Percentiles rank a stretch among this genome's conserved stretches.
These are phyloP conservation scores for Campylorhamphus procurvoides DNA, from an alignment of 2,113 vertebrate species.

Conservation along the genomic window DNA sequence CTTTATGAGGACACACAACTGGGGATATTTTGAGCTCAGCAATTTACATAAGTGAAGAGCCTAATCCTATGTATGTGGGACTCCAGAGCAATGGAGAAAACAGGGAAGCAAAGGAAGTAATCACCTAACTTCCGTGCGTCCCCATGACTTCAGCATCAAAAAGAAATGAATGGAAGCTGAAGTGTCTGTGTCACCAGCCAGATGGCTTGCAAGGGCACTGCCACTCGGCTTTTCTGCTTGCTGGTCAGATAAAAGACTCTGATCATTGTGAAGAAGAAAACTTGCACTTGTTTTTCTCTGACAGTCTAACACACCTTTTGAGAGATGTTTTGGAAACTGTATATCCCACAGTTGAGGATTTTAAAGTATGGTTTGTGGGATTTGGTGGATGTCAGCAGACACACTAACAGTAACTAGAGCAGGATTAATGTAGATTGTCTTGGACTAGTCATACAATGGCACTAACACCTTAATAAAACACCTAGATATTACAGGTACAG, in stretches of 20 bases:
- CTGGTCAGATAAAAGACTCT: not conserved
- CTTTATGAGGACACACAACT: slow-evolving; percentile 11
- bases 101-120: not conserved
- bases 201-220: fast-evolving
- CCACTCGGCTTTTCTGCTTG: fast-evolving
- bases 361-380: not conserved
- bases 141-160: not conserved
- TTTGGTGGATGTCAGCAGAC: not conserved
- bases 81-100: not conserved
- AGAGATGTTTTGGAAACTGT: not conserved
- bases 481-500: not conserved
- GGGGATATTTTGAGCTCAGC: not conserved
- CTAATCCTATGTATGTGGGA: not conserved
- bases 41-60: not conserved
- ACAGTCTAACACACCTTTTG: not conserved
- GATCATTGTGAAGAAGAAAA: not conserved
- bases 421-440: not conserved
- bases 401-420: not conserved
- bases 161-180: not conserved
- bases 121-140: not conserved
- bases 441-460: not conserved
- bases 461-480: not conserved
- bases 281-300: not conserved
- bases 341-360: not conserved
- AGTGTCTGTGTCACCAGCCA: not conserved